These are phyloP conservation scores for Helogale parvula DNA, from an alignment of 2,113 vertebrate genomes.

Conservation along the genomic window DNA sequence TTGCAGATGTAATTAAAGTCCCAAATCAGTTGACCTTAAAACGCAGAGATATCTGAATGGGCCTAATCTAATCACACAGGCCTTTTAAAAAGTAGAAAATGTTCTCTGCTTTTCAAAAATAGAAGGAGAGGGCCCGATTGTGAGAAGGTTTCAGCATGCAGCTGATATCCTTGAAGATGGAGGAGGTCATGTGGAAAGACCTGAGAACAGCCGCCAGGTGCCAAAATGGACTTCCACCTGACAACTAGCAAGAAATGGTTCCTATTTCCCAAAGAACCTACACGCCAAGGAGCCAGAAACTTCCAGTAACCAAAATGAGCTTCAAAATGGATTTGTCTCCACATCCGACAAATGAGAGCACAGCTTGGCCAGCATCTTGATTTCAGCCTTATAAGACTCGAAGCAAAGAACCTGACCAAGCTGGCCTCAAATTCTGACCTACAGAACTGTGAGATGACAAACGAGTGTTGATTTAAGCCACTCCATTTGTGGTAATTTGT, in stretches of 20 bases:
- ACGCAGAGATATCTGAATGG: not conserved
- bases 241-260: not conserved
- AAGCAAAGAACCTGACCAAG: not conserved
- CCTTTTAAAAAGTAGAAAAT: not conserved
- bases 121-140: not conserved
- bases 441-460: not conserved
- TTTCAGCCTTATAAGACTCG: not conserved
- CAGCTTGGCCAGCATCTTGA: not conserved
- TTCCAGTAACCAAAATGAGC: not conserved
- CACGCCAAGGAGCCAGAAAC: not conserved
- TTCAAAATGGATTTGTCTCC: not conserved
- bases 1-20: conserved; percentile 15
- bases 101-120: not conserved
- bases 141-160: not conserved
- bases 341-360: not conserved
- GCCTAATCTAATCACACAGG: not conserved
- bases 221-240: not conserved
- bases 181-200: not conserved
- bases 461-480: not conserved
- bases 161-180: not conserved
- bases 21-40: conserved; percentile 31
- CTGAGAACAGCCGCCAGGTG: not conserved
- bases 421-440: not conserved
- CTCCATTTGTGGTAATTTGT: not conserved
- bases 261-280: not conserved